Conservation (phyloP, 2,888 invertebrate species). For the Myopa tessellatipennis region DNA sequence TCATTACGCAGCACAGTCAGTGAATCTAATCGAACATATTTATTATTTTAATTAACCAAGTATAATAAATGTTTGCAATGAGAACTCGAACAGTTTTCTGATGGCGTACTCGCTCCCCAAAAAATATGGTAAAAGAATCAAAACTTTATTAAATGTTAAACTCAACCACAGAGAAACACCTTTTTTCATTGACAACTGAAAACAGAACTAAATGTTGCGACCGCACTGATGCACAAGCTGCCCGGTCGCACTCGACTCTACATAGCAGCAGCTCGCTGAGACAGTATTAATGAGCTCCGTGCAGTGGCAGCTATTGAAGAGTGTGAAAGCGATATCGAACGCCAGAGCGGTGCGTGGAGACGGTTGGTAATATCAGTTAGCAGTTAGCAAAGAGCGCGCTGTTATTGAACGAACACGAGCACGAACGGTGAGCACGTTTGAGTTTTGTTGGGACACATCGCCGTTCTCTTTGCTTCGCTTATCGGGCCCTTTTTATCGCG, state of each 20-base stretch:
- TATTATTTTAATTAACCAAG: background rate
- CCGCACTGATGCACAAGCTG: background rate
- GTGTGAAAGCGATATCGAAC: background rate
- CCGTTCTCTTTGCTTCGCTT: background rate
- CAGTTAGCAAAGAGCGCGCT: conserved; percentile 9
- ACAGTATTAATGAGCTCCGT: conserved; percentile 21
- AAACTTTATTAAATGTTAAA: conserved; percentile 1
- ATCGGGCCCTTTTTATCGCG: conserved; percentile 17
- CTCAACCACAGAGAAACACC: conserved; percentile 30
- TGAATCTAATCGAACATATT: background rate
- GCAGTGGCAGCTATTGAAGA: background rate
- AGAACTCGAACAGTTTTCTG: background rate
- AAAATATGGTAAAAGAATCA: conserved; percentile 2
- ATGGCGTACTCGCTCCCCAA: background rate
- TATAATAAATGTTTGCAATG: background rate
- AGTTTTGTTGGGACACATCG: background rate
- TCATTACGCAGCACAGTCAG: background rate
- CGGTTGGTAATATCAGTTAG: conserved; percentile 21
- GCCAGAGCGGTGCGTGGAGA: background rate
- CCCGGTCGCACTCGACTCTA: background rate
- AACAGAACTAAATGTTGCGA: conserved; percentile 38
- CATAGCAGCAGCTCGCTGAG: conserved; percentile 8
- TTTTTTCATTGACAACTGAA: conserved; percentile 41
- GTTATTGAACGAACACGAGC: background rate
- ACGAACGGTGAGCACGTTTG: background rate